phyloP scores from a whole-genome alignment of 2,888 invertebrate genomes.

The Aradus depressus region DNA sequence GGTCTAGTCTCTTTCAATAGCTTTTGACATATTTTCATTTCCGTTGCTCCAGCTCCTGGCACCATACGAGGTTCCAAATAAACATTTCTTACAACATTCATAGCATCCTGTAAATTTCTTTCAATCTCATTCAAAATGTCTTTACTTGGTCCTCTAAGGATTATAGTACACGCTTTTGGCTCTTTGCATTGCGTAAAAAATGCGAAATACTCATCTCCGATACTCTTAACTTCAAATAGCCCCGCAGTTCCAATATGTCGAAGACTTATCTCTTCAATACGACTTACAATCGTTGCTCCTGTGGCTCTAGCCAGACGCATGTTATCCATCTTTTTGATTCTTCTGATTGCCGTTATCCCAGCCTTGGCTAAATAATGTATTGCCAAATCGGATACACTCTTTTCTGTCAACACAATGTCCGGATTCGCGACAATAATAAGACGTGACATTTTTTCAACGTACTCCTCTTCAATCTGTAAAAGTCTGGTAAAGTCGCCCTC shows the following conservation, averaged over 20 bases:
- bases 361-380: constrained; percentile 80
- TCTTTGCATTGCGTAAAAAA: constrained; percentile 90
- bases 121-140: constrained; percentile 93
- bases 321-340: constrained; percentile 70
- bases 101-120: constrained; percentile 72
- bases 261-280: constrained; percentile 90
- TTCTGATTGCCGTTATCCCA: constrained; percentile 54
- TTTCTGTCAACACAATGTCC: constrained; percentile 94
- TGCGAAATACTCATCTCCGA: constrained; percentile 82
- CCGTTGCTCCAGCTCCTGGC: constrained; percentile 92
- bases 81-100: constrained; percentile 92
- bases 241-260: constrained; percentile 93
- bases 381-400: constrained; percentile 89
- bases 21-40: constrained; percentile 60
- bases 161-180: constrained; percentile 96
- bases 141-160: constrained; percentile 92
- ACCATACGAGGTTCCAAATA: constrained; percentile 63
- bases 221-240: constrained; percentile 89
- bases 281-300: constrained; percentile 90
- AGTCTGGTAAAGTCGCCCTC: constrained; percentile 93
- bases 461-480: constrained; percentile 90
- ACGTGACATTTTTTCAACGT: constrained; percentile 74
- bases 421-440: constrained; percentile 92
- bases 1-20: neutral
- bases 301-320: constrained; percentile 92